phyloP scores from a whole-genome alignment of 2,113 vertebrate species.

The Atractosteus spatula region DNA sequence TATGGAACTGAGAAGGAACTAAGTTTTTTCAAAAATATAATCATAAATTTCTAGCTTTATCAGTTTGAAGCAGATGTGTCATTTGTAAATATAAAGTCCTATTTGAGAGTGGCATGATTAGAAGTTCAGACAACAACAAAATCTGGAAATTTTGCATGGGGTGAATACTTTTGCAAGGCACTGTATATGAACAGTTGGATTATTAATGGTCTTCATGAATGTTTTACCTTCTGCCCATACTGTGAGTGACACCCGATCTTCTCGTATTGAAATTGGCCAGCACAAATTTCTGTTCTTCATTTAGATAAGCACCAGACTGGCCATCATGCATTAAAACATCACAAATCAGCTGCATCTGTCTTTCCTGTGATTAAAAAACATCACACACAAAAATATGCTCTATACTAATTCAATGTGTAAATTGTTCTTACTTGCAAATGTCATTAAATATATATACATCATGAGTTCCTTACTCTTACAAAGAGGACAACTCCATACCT shows the following conservation, averaged over 20 bases:
- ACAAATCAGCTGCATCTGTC: constrained; percentile 76
- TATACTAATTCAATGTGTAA: too few relatives aligned
- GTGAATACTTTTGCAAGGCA: too few relatives aligned
- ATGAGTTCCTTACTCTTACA: too few relatives aligned
- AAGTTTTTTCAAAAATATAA: too few relatives aligned
- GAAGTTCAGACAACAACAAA: too few relatives aligned
- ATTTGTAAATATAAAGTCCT: too few relatives aligned
- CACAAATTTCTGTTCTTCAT: constrained; percentile 64
- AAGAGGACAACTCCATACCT: too few relatives aligned
- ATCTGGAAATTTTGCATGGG: too few relatives aligned
- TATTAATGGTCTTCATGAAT: background rate
- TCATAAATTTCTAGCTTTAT: too few relatives aligned
- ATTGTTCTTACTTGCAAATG: background rate
- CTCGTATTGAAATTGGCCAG: constrained; percentile 58
- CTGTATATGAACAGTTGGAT: background rate
- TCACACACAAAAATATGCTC: background rate
- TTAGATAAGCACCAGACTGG: constrained; percentile 54
- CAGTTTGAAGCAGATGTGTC: too few relatives aligned
- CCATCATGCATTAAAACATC: constrained; percentile 68
- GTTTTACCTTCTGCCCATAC: constrained; percentile 46
- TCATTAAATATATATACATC: background rate
- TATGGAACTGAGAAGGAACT: too few relatives aligned
- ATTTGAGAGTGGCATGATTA: too few relatives aligned
- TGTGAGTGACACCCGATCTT: constrained; percentile 30
- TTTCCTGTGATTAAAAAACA: constrained; percentile 57